A percentile compares a stretch with the other conserved stretches of the same genome.
phyloP scores from a whole-genome alignment of 2,113 vertebrate species.

The Numida meleagris region DNA sequence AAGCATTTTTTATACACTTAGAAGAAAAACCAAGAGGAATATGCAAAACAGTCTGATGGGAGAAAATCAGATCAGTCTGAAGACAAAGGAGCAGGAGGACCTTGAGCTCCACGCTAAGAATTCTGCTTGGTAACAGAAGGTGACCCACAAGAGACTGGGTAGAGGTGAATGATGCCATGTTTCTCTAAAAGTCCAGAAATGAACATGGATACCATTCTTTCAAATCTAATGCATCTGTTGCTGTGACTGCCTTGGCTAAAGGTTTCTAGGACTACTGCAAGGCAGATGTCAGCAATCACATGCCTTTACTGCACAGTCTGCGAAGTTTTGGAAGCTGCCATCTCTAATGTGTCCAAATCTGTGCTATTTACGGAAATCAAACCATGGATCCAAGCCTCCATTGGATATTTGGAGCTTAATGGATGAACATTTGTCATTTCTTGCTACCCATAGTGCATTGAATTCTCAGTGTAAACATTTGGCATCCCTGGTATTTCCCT shows the following conservation, averaged over 20 bases:
- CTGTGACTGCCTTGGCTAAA: neutral
- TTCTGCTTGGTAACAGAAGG: neutral
- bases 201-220: neutral
- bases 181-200: neutral
- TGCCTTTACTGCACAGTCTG: accelerated
- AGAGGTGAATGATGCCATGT: accelerated
- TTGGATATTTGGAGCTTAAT: neutral
- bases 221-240: neutral
- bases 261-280: neutral
- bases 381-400: neutral
- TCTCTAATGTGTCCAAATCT: neutral
- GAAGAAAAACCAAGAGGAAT: neutral
- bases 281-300: neutral
- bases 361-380: neutral
- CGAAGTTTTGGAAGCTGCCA: neutral
- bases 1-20: neutral
- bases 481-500: neutral
- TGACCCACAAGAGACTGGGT: neutral
- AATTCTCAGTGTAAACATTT: neutral
- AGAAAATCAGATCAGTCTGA: neutral
- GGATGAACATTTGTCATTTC: neutral
- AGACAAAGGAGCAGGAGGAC: neutral
- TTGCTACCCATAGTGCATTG: neutral
- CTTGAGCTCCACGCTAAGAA: neutral
- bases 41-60: neutral